A percentile compares a stretch with the other conserved stretches of the same genome.
Conservation (phyloP, 2,113 vertebrate genomes). For the Muntiacus reevesi region DNA sequence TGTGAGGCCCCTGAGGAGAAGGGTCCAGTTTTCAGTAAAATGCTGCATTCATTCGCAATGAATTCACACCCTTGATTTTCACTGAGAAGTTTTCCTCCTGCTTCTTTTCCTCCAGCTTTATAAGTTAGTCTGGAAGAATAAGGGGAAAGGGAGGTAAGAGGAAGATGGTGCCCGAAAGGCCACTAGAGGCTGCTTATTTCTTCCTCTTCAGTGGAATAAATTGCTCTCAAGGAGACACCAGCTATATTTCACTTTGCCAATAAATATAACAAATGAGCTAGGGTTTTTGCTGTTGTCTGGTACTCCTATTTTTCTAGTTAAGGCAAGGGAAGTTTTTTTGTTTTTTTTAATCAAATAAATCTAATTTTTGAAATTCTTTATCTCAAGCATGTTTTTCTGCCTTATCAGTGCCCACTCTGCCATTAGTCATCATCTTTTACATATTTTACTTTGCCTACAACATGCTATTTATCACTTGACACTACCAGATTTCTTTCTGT, state of each 20-base stretch:
- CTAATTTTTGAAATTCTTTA: neutral
- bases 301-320: neutral
- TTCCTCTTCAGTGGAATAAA: neutral
- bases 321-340: neutral
- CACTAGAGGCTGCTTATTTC: neutral
- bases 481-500: neutral
- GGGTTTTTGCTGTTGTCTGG: neutral
- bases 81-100: neutral
- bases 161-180: neutral
- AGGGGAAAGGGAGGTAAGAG: neutral
- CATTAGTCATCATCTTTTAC: neutral
- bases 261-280: neutral
- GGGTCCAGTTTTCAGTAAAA: neutral
- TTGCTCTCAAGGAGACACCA: neutral
- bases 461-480: neutral
- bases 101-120: neutral
- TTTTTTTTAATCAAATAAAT: neutral
- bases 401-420: neutral
- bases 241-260: neutral
- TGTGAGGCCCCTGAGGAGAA: accelerated
- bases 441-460: neutral
- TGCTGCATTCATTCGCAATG: neutral
- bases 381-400: neutral
- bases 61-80: neutral
- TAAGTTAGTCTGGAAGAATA: neutral